Percentiles rank a stretch among this genome's conserved stretches.
Conservation (phyloP, 2,888 invertebrate genomes). For the Malacosoma neustria region DNA sequence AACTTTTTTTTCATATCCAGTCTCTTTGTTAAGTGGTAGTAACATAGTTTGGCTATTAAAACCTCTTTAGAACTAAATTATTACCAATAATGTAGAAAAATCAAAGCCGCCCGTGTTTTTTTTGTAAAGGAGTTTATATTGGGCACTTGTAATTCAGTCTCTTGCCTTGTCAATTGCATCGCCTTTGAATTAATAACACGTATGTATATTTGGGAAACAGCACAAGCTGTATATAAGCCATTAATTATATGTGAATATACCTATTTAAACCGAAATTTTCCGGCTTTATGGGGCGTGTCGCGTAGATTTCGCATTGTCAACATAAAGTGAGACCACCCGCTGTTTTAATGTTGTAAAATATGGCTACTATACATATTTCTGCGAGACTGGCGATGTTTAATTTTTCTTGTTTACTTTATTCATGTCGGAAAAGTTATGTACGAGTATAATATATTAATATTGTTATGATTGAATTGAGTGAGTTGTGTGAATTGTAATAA, state of each 20-base stretch:
- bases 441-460: no score
- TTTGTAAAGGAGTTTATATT: no score
- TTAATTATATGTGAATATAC: not conserved
- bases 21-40: no score
- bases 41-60: no score
- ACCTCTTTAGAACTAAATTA: no score
- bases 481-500: no score
- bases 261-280: not conserved
- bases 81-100: no score
- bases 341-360: not conserved
- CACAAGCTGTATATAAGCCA: not conserved
- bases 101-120: no score
- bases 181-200: not conserved
- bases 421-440: no score
- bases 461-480: no score
- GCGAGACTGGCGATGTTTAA: not conserved
- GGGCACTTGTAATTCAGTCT: not conserved
- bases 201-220: conserved; percentile 1
- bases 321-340: not conserved
- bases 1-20: no score
- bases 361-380: not conserved
- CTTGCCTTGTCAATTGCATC: not conserved
- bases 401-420: not conserved
- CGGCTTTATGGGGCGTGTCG: not conserved
- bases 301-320: not conserved